These are phyloP conservation scores for Porites rus DNA, from an alignment of 92 coral and sea anemone species.

Conservation along the genomic window DNA sequence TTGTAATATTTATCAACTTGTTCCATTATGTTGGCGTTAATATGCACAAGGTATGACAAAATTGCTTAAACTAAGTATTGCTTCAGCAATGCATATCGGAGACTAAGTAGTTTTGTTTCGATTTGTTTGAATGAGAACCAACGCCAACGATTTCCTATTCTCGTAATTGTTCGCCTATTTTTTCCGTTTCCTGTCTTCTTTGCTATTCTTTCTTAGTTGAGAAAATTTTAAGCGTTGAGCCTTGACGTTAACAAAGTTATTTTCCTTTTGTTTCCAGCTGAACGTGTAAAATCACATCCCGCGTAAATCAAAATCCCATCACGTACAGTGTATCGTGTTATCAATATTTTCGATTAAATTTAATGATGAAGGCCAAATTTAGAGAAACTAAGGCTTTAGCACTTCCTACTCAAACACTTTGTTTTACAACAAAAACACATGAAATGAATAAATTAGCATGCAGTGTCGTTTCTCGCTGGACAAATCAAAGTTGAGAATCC, in stretches of 20 bases:
- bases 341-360: too few relatives aligned
- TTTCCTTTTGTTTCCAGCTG: background rate
- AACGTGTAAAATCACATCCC: background rate
- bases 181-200: background rate
- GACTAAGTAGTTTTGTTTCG: too few relatives aligned
- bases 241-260: background rate
- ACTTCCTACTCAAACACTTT: background rate
- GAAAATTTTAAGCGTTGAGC: background rate
- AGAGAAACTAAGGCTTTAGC: background rate
- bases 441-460: background rate
- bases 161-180: background rate
- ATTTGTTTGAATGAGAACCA: background rate
- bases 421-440: background rate
- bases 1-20: too few relatives aligned
- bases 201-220: background rate
- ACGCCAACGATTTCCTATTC: background rate
- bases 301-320: background rate
- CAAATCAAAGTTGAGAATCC: background rate
- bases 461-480: background rate
- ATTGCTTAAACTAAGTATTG: background rate
- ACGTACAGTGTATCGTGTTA: background rate
- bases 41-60: background rate
- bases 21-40: background rate
- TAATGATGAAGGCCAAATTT: background rate
- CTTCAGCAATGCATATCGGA: background rate